Percentiles rank a stretch among this genome's conserved stretches.
Evolutionary conservation across 2,888 invertebrate species (phyloP).

Genomic region (Cataglyphis cursor): DNA sequence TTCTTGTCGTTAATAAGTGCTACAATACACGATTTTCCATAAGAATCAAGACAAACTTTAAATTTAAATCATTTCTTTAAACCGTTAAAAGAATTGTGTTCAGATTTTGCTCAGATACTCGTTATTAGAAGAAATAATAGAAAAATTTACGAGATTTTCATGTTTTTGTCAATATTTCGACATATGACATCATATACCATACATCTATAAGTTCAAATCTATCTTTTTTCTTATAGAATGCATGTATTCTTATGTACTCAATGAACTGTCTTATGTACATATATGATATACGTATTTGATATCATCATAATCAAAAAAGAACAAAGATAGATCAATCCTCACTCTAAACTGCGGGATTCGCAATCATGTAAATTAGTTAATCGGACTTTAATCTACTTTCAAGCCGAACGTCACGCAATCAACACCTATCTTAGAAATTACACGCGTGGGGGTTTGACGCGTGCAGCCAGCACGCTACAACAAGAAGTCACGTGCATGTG

Average conservation of each 20-base stretch:
- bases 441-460: constrained; percentile 20
- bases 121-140: too few species aligned
- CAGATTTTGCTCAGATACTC: too few species aligned
- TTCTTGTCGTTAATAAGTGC: too few species aligned
- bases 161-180: too few species aligned
- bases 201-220: too few species aligned
- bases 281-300: neutral
- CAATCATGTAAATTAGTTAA: constrained; percentile 56
- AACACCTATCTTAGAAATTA: constrained; percentile 41
- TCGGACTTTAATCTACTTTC: constrained; percentile 49
- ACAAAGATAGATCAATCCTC: neutral
- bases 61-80: too few species aligned
- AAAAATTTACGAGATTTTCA: too few species aligned
- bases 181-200: too few species aligned
- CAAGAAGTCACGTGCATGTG: neutral
- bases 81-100: too few species aligned
- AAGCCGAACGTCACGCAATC: neutral
- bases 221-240: neutral
- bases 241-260: neutral
- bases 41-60: too few species aligned
- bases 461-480: constrained; percentile 10
- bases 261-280: neutral
- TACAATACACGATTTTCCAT: too few species aligned
- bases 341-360: neutral
- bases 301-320: neutral